phyloP scores from a whole-genome alignment of 2,888 invertebrate species.

The Cheilosia soror region DNA sequence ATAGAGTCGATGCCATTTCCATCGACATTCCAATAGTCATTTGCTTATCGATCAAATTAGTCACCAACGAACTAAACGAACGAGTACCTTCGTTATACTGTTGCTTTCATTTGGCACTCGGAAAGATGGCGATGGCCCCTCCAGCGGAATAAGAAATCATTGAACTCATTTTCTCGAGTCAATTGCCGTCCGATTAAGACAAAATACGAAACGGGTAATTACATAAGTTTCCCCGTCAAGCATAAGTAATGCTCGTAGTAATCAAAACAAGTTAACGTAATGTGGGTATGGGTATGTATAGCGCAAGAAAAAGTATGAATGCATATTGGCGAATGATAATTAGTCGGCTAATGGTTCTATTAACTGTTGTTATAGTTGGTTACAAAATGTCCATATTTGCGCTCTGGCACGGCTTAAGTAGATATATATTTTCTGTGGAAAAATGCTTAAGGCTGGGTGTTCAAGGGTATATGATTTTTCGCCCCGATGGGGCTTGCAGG shows the following conservation, averaged over 20 bases:
- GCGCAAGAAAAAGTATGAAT: too few species aligned
- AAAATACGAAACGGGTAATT: background rate
- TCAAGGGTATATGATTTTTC: too few species aligned
- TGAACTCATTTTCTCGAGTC: conserved; percentile 17
- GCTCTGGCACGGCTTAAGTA: too few species aligned
- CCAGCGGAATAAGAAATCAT: conserved; percentile 14
- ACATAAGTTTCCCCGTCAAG: conserved; percentile 21
- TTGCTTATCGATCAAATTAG: conserved; percentile 29
- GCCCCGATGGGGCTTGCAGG: too few species aligned
- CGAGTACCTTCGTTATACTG: background rate
- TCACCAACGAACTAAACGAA: background rate
- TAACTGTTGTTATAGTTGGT: too few species aligned
- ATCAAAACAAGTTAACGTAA: background rate
- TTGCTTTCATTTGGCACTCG: background rate
- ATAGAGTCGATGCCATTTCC: background rate
- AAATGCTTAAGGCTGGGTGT: too few species aligned
- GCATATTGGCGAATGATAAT: too few species aligned
- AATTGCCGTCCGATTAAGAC: conserved; percentile 4
- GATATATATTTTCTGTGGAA: too few species aligned
- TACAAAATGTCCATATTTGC: too few species aligned
- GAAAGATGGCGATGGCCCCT: background rate
- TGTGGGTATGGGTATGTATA: too few species aligned
- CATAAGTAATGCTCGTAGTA: background rate
- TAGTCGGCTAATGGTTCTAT: too few species aligned
- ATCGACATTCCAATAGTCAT: conserved; percentile 8